phyloP scores from a whole-genome alignment of 1,140 invertebrate genomes.

The Psix sp. region DNA sequence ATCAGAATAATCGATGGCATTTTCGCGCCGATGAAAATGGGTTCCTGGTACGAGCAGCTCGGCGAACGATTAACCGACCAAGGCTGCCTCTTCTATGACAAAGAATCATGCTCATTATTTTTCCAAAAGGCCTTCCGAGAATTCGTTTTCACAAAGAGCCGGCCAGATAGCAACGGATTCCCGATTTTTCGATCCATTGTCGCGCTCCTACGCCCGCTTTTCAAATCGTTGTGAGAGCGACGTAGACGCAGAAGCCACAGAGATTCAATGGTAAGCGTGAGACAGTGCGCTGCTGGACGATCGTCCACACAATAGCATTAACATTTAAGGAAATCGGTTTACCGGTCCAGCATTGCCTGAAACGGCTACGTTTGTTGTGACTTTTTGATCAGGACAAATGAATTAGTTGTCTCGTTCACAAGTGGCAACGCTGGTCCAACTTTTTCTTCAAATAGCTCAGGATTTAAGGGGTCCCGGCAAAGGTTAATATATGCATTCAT shows the following conservation, averaged over 20 bases:
- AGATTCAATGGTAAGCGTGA: constrained; percentile 48
- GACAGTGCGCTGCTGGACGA: constrained; percentile 60
- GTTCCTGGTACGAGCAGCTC: constrained; percentile 24
- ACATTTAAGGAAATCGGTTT: constrained; percentile 72
- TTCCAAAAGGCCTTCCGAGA: constrained; percentile 71
- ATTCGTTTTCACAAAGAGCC: constrained; percentile 68
- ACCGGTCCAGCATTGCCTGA: constrained; percentile 29
- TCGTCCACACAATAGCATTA: constrained; percentile 69
- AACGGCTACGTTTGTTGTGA: constrained; percentile 54
- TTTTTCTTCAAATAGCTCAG: constrained; percentile 2
- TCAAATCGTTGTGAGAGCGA: constrained; percentile 15
- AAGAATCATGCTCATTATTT: constrained; percentile 58
- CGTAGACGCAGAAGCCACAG: constrained; percentile 36
- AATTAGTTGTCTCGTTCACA: constrained; percentile 27
- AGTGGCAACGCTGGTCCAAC: constrained; percentile 8
- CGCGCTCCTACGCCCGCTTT: constrained; percentile 35
- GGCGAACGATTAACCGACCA: constrained; percentile 45
- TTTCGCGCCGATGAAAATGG: constrained; percentile 11
- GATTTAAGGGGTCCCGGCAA: constrained; percentile 4
- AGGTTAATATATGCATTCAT: constrained; percentile 31
- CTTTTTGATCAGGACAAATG: constrained; percentile 56
- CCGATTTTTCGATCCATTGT: constrained; percentile 47
- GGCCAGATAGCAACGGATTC: constrained; percentile 29
- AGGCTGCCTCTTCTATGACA: constrained; percentile 52
- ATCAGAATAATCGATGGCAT: not conserved